phyloP scores from a whole-genome alignment of 2,113 vertebrate genomes.

The Cheilinus undulatus region DNA sequence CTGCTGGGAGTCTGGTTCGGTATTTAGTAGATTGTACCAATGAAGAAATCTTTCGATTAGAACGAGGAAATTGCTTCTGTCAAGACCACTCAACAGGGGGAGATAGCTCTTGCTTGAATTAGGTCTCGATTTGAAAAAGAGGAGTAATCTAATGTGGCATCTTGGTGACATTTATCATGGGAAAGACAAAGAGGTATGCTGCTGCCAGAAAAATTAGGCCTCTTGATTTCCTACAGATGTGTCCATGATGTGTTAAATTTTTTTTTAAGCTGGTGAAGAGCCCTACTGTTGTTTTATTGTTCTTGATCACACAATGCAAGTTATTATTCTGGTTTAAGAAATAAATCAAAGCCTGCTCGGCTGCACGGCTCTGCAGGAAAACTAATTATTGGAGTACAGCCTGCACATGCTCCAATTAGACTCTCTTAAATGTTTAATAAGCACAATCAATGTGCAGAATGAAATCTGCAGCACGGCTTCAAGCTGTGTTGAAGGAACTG shows the following conservation, averaged over 20 bases:
- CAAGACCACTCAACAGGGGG: constrained; percentile 68
- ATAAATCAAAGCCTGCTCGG: constrained; percentile 40
- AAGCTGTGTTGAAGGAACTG: constrained; percentile 53
- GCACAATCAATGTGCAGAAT: constrained; percentile 66
- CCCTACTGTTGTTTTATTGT: not conserved
- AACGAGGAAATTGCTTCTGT: constrained; percentile 82
- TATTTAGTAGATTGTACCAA: constrained; percentile 67
- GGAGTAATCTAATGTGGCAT: constrained; percentile 76
- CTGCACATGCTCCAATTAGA: constrained; percentile 67
- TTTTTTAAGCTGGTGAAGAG: constrained; percentile 16
- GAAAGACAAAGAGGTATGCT: constrained; percentile 34
- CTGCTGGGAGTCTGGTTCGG: constrained; percentile 34
- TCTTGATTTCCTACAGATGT: constrained; percentile 24
- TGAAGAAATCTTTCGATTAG: constrained; percentile 78
- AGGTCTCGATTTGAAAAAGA: constrained; percentile 71
- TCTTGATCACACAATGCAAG: not conserved
- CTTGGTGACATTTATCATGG: constrained; percentile 68
- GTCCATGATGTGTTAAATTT: constrained; percentile 13
- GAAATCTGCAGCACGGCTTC: constrained; percentile 52
- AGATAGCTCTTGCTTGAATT: constrained; percentile 68
- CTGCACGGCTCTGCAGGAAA: constrained; percentile 25
- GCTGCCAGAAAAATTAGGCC: constrained; percentile 24
- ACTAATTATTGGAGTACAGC: constrained; percentile 36
- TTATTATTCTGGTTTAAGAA: constrained; percentile 23
- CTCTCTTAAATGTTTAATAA: constrained; percentile 73